Conservation (phyloP, 23 tunicate species). For the Pegea sp. region DNA sequence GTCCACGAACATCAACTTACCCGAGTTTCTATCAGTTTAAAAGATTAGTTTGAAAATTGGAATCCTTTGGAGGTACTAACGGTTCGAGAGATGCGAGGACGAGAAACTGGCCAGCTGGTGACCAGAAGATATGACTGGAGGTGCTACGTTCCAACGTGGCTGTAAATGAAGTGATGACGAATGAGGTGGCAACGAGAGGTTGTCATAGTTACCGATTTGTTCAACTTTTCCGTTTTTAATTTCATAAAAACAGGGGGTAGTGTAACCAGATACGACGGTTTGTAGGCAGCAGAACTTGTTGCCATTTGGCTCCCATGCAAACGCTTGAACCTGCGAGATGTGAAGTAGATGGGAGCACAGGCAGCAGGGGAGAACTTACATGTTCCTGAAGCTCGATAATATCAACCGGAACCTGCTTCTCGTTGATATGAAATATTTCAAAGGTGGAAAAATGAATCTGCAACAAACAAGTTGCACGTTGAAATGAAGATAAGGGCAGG, state of each 20-base stretch:
- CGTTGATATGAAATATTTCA: slow-evolving; percentile 88
- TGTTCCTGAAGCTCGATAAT: slow-evolving; percentile 89
- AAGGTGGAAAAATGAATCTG: slow-evolving; percentile 73
- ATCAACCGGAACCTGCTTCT: slow-evolving; percentile 94
- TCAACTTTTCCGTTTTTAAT: slow-evolving; percentile 77
- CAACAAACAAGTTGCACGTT: not conserved
- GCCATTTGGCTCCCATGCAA: slow-evolving; percentile 99
- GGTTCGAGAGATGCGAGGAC: slow-evolving; percentile 63
- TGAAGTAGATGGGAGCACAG: not conserved
- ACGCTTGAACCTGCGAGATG: slow-evolving; percentile 47
- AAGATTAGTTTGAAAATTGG: not conserved
- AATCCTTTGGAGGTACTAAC: slow-evolving; percentile 6
- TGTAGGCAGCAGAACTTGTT: slow-evolving; percentile 89
- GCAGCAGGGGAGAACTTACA: slow-evolving; percentile 7
- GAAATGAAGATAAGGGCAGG: not conserved
- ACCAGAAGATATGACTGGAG: slow-evolving; percentile 97
- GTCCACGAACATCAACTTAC: slow-evolving; percentile 74
- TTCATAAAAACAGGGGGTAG: slow-evolving; percentile 28
- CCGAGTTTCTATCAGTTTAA: slow-evolving; percentile 5
- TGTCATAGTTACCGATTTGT: slow-evolving; percentile 37
- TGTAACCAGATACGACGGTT: slow-evolving; percentile 2
- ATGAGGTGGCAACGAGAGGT: not conserved
- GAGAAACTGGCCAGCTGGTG: slow-evolving; percentile 96
- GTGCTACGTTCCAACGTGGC: slow-evolving; percentile 72
- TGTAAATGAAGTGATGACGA: too few relatives aligned